Evolutionary conservation across 2,888 invertebrate species (phyloP).

Genomic region (Ditula angustiorana): DNA sequence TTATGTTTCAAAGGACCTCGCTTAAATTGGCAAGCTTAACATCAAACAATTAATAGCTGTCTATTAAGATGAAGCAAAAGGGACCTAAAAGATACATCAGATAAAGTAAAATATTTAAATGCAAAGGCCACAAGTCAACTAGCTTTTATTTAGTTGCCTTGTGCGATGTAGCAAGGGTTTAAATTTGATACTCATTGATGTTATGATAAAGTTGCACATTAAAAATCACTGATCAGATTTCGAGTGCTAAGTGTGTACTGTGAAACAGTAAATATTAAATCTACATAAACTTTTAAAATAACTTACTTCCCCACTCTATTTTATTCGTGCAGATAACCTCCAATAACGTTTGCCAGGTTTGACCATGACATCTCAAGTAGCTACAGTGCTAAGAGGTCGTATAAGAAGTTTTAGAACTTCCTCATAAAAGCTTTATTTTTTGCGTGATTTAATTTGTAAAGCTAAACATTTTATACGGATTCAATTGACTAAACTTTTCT

Average conservation of each 20-base stretch:
- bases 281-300: background rate
- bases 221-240: too few relatives aligned
- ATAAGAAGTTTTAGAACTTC: background rate
- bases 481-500: background rate
- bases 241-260: background rate
- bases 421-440: constrained; percentile 1
- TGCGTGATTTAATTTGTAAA: background rate
- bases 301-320: background rate
- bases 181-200: too few relatives aligned
- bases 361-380: constrained; percentile 6
- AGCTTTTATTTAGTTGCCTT: too few relatives aligned
- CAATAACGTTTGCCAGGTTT: background rate
- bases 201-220: too few relatives aligned
- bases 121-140: too few relatives aligned
- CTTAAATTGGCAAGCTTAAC: background rate
- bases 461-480: too few relatives aligned
- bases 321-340: constrained; percentile 1
- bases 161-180: too few relatives aligned
- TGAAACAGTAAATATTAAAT: background rate
- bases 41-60: background rate
- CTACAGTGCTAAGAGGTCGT: background rate
- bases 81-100: constrained; percentile 5
- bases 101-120: background rate
- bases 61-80: constrained; percentile 1
- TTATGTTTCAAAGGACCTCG: too few relatives aligned